phyloP scores from a whole-genome alignment of 2,888 invertebrate species.

The Neoaliturus tenellus region DNA sequence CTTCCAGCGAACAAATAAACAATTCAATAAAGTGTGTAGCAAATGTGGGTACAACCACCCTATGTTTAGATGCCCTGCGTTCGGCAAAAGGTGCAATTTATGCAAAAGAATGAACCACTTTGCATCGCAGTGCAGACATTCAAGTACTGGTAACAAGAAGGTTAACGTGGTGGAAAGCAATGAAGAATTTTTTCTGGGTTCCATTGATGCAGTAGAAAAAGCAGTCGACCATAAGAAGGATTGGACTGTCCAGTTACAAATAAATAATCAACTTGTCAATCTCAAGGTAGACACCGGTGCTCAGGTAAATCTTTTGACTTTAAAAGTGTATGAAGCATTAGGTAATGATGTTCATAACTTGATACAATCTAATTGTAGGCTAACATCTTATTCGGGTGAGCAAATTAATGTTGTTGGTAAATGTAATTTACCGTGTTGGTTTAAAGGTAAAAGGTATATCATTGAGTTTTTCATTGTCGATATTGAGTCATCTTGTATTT shows the following conservation, averaged over 20 bases:
- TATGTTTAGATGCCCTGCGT: too few species aligned
- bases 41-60: too few species aligned
- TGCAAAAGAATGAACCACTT: not conserved
- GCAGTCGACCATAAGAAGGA: not conserved
- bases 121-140: not conserved
- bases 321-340: too few species aligned
- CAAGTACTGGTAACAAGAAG: not conserved
- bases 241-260: not conserved
- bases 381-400: not conserved
- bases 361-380: not conserved
- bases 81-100: not conserved
- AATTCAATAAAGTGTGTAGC: too few species aligned
- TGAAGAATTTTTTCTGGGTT: too few species aligned
- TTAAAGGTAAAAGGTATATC: not conserved
- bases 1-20: too few species aligned
- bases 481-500: not conserved
- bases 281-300: not conserved
- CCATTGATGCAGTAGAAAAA: too few species aligned
- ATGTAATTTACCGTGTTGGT: not conserved
- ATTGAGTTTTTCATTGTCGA: too few species aligned
- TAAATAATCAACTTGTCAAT: not conserved
- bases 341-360: not conserved
- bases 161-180: too few species aligned
- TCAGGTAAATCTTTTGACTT: slow-evolving; percentile 1
- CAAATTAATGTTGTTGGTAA: not conserved